Base-by-base conservation (phyloP, 2,888 invertebrate species). In the Drosophila paranaensis region DNA sequence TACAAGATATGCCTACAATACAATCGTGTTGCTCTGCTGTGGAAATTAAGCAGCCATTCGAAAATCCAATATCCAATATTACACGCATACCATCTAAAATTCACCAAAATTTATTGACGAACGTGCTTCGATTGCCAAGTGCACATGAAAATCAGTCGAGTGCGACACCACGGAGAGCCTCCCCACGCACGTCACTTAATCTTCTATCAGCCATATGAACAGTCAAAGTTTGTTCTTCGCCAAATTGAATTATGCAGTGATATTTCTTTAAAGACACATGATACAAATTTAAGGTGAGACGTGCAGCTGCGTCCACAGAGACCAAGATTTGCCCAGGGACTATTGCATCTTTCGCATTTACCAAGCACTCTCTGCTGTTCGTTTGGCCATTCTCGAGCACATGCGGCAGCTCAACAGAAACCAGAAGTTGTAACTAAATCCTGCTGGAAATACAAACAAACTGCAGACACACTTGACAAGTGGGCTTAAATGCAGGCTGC, bases 181-280 rank as follows among this genome's bases (percentile, higher is more conserved):
- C 16, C n/a, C 10, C 20, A 20, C 20, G 10, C 20, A 33, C 11
- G 13, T 30, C 39, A 48, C 11, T 56, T 55, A 35, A 43, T 30
- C 45, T 10, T 5, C 6, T 14, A 51, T 27, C 27, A 46, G 16
- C 37, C 25, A 25, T 51, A 4, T 61, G 50, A 68, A 55, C 55
- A 45, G 33, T 27, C 30, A 33, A 48, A 42, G 48, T 35, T 45
- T 53, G 39, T 30, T 57, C 35, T 25, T 65, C 55, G 27, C 27
- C 35, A 74, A 73, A 89, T 90, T 84, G 86, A 85, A 89, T 89
- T 73, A 85, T 85, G 76, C 76, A 72, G 79, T 66, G 68, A 58
- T 54, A 66, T 45, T 66, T 71, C 68, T 71, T 62, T 55, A 48
- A 54, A 72, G 58, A 75, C 78, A 64, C 78, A 75, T 51, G 50